These are phyloP conservation scores for Archilochus colubris DNA, from an alignment of 2,113 vertebrate genomes.

Conservation along the genomic window DNA sequence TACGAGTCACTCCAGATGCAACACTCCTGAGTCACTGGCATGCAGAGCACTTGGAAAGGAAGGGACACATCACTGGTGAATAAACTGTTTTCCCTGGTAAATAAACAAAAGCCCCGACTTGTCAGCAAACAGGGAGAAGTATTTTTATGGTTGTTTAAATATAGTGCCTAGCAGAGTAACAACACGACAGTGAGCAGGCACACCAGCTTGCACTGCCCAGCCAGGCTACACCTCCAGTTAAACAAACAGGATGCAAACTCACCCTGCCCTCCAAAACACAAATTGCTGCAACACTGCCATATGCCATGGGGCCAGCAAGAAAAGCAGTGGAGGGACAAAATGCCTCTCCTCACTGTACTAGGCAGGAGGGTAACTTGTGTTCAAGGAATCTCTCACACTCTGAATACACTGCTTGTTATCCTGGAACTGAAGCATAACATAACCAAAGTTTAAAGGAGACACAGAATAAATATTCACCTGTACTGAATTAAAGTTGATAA, in stretches of 20 bases:
- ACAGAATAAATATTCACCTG: background rate
- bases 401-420: background rate
- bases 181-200: background rate
- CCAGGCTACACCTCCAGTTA: background rate
- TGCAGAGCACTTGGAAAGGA: background rate
- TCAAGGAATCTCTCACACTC: background rate
- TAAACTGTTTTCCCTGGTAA: background rate
- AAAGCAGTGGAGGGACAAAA: background rate
- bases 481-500: background rate
- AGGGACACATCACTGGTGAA: background rate
- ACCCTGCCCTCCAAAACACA: background rate
- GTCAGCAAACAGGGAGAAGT: background rate
- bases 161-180: background rate
- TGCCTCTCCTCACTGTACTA: background rate
- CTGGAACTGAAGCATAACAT: background rate
- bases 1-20: slow-evolving; percentile 29
- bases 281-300: no score
- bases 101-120: background rate
- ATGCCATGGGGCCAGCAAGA: background rate
- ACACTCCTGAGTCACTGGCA: background rate
- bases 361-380: background rate
- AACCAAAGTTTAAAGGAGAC: background rate
- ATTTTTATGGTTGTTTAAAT: background rate
- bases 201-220: background rate
- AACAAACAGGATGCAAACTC: background rate